phyloP scores from a whole-genome alignment of 2,888 invertebrate species.

The Eucriotettix oculatus region DNA sequence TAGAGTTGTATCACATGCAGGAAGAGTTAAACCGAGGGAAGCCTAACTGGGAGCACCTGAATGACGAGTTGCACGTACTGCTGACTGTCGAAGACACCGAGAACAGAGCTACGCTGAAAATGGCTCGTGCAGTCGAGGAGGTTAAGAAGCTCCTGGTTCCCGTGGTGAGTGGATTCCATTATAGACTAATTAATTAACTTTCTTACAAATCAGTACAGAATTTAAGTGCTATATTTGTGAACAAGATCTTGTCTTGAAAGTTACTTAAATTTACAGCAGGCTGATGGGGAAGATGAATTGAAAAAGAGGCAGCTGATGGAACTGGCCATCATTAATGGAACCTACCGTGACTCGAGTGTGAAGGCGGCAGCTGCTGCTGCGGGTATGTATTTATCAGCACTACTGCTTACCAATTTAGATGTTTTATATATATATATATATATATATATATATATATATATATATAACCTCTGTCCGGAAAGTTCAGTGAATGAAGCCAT shows the following conservation, averaged over 20 bases:
- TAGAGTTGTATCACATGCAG: slow-evolving; percentile 32
- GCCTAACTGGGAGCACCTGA: slow-evolving; percentile 99
- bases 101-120: slow-evolving; percentile 87
- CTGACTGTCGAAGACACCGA: slow-evolving; percentile 98
- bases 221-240: neutral
- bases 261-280: slow-evolving; percentile 45
- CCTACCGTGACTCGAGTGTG: slow-evolving; percentile 90
- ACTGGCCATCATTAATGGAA: slow-evolving; percentile 98
- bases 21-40: slow-evolving; percentile 99
- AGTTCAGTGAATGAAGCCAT: no score
- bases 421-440: no score
- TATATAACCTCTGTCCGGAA: no score
- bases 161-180: slow-evolving; percentile 29
- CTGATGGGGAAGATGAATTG: slow-evolving; percentile 98
- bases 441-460: no score
- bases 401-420: no score
- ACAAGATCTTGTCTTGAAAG: slow-evolving; percentile 6
- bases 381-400: slow-evolving; percentile 19
- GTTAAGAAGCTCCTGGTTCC: slow-evolving; percentile 95
- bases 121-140: slow-evolving; percentile 92
- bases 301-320: slow-evolving; percentile 99
- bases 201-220: neutral
- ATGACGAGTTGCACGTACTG: slow-evolving; percentile 95
- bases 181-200: neutral
- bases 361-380: slow-evolving; percentile 75